Base-by-base conservation (phyloP, 2,797 vertebrate species). In the Bradypodion ventrale region DNA sequence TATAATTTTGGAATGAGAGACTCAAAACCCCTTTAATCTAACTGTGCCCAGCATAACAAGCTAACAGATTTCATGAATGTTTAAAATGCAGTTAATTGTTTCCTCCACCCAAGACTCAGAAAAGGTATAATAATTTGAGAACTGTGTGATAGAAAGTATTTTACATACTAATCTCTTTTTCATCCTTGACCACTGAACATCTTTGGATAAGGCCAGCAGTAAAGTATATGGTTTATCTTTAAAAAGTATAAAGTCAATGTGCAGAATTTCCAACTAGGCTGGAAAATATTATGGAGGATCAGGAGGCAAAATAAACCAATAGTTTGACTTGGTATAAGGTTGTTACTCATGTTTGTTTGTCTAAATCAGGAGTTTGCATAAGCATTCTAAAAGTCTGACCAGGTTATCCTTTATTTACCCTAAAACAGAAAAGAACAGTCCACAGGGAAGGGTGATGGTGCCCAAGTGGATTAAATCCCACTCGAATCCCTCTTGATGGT, bases 41-140 rank as follows among this genome's bases (percentile, higher is more conserved):
- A 19, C 69, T 85, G 32, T 75, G 69, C 81, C 70, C 25, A 32
- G 49, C 63, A 68, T 68, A 79, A 68, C 63, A 70, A 65, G 52
- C 56, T 42, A 85, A 85, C 37, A 85, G 78, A 37, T 87, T 83
- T 75, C 81, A 87, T 60, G 76, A 49, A 60, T 68, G 75, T 62
- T 79, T 65, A 66, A 83, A 80, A 75, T 60, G 63, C 16, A 49
- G 60, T 75, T 83, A 74, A 83, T 83, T 65, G 68, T 62, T 75
- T 83, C 40, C 73, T 68, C 44, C 70, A 76, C 44, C 42, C 49
- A 29, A 85, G 35, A 32, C 63, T 85, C 66, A 49, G 35, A 74
- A 32, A 52, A 27, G 21, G 65, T 75, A 37, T 65, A 75, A 69
- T 21, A 85, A 75, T 46, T 75, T 59, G 44, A 74, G 42, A 49